Base-by-base conservation (phyloP, 2,797 vertebrate species). In the Syndactyla subalaris region DNA sequence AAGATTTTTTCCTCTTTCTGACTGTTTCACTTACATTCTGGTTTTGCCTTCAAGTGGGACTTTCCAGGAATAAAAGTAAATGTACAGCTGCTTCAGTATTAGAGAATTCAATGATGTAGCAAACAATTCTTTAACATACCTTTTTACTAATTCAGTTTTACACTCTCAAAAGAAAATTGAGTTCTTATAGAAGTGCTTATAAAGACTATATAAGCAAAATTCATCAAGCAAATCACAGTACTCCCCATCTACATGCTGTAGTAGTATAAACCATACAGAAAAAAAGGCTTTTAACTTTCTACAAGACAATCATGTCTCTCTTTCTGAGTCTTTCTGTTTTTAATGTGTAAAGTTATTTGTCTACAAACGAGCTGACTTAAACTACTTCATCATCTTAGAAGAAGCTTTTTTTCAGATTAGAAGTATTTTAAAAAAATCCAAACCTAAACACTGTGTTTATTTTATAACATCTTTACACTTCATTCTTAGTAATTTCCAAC, bases 191-290 rank as follows among this genome's bases (percentile, higher is more conserved):
- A 83, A 36, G 10, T 39, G n/a, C 39, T 55, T 45, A 27, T 27
- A 30, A 76, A 61, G 8, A 39, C 0, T 41, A 41, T 73, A 26
- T 43, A 59, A 43, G 6, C 19, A 77, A 34, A 11, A 10, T 57
- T 73, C 26, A 54, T 26, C 20, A 57, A 54, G 27, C 36, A 84
- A 91, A 58, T 54, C 16, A 43, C 8, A 21, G 5, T 34, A 58
- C 1, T 86, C 8, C 8, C 0, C 1, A 34, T 36, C 6, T 5
- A 54, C 17, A 14, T n/a, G 9, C 29, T 49, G 7, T 15, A 30
- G 8, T 32, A 34, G 7, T 34, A 43, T 8, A 68, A 43, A 18
- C 7, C 38, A 30, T 36, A 29, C 5, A 63, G 39, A 63, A 39
- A 59, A 39, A 65, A 30, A 36, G 7, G 0, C 2, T 67, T 41